phyloP scores from a whole-genome alignment of 2,113 vertebrate species.

The Planiliza haematocheilus region DNA sequence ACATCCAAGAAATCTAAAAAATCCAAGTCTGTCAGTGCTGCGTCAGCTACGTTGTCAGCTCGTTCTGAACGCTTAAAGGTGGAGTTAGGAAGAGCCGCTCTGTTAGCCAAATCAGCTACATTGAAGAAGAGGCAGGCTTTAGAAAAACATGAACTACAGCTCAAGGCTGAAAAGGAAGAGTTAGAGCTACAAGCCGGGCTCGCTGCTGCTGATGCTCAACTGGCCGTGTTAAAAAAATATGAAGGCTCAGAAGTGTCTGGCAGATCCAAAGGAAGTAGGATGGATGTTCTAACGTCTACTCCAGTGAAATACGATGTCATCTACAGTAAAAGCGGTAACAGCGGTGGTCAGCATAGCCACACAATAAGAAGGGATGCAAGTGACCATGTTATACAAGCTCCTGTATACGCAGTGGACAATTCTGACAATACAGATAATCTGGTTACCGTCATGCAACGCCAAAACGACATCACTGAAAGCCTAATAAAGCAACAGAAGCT shows the following conservation, averaged over 20 bases:
- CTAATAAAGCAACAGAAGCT: neutral
- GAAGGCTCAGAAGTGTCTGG: no score
- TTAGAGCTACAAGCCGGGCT: no score
- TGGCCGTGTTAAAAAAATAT: neutral
- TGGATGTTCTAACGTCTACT: no score
- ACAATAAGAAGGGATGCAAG: no score
- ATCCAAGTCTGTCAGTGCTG: neutral
- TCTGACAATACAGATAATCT: no score
- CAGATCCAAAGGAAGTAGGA: no score
- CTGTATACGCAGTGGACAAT: no score
- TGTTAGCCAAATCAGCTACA: conserved; percentile 3
- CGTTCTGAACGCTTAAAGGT: neutral
- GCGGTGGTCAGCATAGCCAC: no score
- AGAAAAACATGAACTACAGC: neutral
- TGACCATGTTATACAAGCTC: no score
- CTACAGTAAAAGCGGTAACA: no score
- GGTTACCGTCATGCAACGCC: neutral
- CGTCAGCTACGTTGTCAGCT: neutral
- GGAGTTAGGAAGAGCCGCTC: neutral
- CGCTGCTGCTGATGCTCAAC: no score
- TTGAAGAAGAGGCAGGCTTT: neutral
- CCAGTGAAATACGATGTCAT: no score
- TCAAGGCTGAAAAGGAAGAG: neutral
- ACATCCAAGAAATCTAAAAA: neutral
- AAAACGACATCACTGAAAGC: neutral